A percentile compares a stretch with the other conserved stretches of the same genome.
These are phyloP conservation scores for Gadopsis bispinosus DNA, from an alignment of 2,797 vertebrate species.

Conservation along the genomic window DNA sequence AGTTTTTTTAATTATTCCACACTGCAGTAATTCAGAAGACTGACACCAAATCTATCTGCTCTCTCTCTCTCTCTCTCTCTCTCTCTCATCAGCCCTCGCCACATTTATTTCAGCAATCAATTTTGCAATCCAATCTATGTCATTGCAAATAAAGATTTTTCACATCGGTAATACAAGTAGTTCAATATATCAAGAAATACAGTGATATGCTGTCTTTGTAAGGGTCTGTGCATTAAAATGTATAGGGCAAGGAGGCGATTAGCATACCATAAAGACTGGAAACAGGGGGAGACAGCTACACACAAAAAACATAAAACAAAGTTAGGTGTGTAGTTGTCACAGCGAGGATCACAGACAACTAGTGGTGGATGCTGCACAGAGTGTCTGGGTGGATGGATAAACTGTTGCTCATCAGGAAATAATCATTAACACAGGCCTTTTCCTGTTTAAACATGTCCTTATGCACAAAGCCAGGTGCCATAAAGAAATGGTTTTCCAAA, in stretches of 20 bases:
- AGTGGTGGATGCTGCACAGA: not conserved
- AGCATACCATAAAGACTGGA: not conserved
- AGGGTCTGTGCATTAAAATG: not conserved
- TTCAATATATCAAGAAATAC: conserved; percentile 1
- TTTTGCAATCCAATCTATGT: conserved; percentile 31
- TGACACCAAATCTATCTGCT: conserved; percentile 51
- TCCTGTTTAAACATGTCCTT: not conserved
- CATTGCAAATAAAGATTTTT: conserved; percentile 14
- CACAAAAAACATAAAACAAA: too few relatives aligned
- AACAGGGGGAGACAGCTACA: not conserved
- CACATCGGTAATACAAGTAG: not conserved
- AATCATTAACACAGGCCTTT: not conserved
- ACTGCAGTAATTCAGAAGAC: conserved; percentile 52
- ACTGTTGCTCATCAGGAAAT: not conserved
- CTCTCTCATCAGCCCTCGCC: not conserved
- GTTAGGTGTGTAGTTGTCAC: too few relatives aligned
- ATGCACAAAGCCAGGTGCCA: not conserved
- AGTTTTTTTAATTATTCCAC: conserved; percentile 55
- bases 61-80: conserved; percentile 2
- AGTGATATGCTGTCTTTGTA: not conserved
- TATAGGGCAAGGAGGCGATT: not conserved
- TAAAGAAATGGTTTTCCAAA: not conserved
- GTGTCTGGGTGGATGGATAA: not conserved
- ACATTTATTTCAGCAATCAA: conserved; percentile 31
- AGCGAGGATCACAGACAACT: too few relatives aligned